Base-by-base conservation (phyloP, 2,888 invertebrate genomes). In the Smittia sp. region DNA sequence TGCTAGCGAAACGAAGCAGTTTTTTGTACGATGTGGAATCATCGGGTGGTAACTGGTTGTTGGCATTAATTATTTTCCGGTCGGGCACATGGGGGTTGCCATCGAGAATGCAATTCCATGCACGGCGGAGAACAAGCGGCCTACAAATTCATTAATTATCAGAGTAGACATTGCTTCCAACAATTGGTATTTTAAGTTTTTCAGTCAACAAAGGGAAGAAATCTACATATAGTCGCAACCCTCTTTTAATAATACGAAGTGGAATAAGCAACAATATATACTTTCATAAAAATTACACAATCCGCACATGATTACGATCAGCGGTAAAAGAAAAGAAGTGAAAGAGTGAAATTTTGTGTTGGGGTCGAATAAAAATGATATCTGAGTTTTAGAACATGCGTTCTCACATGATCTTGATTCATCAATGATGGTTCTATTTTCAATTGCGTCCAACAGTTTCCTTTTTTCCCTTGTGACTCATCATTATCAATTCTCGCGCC, bases 21-120 rank as follows among this genome's bases (percentile, higher is more conserved):
- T 39, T 39, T 39, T 6, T 52, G 7, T 52, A 2, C 22, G 4
- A 20, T 13, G 18, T 58, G n/a, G 52, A 52, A 46, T 69, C 69
- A 69, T 67, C 68, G 68, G 68, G 68, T 68, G 68, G 68, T 46
- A 46, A 67, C 46, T 68, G 54, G 41, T 69, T 54, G 39, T 52
- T 69, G 27, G 54, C 7, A 54, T 69, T 69, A 69, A 69, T 69
- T 69, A 69, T 69, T 69, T 69, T 69, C 69, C 69, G 69, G 69
- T 69, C 52, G 41, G 20, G 22, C 18, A 18, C 27, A 52, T 54
- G 54, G 54, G 69, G 25, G 52, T 41, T 25, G 58, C 58, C 22
- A 58, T 58, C n/a, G 58, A 24, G 41, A 39, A n/a, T 68, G 68
- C 68, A 39, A 18, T 68, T 38, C 68, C 41, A 15, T 11, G 46